Evolutionary conservation across 2,888 invertebrate species (phyloP), one percentile per base, ranked within the genome.

Genomic region (Stenolophus ochropezus): DNA sequence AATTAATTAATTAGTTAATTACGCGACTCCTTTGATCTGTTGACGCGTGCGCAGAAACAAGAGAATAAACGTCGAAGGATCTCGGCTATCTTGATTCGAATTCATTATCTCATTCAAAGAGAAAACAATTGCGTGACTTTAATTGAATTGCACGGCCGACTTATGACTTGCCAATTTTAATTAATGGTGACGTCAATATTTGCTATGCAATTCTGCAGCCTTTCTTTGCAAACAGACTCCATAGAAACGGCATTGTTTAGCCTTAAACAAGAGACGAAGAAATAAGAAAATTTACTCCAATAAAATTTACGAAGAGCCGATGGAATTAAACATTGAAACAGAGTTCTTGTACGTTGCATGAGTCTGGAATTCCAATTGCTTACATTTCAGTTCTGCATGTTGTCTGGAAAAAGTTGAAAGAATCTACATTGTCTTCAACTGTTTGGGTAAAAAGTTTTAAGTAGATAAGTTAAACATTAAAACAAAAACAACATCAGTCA

Each of bases 1-100:
- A 80, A 80, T 80, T 80, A 80, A 80, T 80, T 80, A 80, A 80
- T 80, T 73, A 80, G 80, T 80, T 80, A 80, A 80, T 73, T 80
- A 80, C 80, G 53, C 21, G 73, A 73, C 80, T 58, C 80, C 80
- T 80, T 80, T 80, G 80, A 80, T 80, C 42, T 80, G 2, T 71
- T 23, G 23, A 69, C 69, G 69, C 79, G 25, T 49, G 51, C 65
- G 53, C 27, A 6, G 56, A 18, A 80, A 58, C 42, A 80, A 56
- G 23, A 56, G 61, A 69, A 69, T 69, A 69, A 69, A 69, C 65
- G 65, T 69, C 65, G 65, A 69, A 69, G 65, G 78, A 42, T 21
- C 75, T 20, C 71, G 69, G 79, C 79, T 71, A 79, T 79, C 79
- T 79, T 79, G 79, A 79, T 71, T 79, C 71, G 79, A 79, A 79